Conservation (phyloP, 1,140 invertebrate genomes). For the Dufourea novaeangliae region DNA sequence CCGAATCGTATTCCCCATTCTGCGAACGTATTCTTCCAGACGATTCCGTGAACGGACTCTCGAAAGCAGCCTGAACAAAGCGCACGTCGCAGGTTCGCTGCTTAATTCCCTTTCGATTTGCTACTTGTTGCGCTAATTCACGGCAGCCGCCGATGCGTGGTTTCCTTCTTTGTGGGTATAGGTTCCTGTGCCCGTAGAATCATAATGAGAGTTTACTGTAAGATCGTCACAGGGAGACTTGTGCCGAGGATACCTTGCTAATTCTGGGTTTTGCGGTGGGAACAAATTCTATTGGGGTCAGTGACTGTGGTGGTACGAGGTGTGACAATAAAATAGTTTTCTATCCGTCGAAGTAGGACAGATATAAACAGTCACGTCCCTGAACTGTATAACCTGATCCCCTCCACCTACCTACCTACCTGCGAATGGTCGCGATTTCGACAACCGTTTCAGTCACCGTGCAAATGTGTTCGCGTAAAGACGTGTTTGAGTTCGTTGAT, state of each 20-base stretch:
- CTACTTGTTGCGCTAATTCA: constrained; percentile 52
- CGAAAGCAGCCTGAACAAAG: constrained; percentile 34
- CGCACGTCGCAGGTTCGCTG: constrained; percentile 1
- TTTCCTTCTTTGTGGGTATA: background rate
- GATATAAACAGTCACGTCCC: too few relatives aligned
- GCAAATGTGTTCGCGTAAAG: too few relatives aligned
- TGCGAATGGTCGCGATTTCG: too few relatives aligned
- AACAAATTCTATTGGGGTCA: too few relatives aligned
- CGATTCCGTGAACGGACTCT: constrained; percentile 19
- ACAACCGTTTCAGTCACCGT: too few relatives aligned
- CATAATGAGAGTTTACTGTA: background rate
- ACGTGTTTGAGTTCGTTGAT: too few relatives aligned
- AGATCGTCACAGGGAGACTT: background rate
- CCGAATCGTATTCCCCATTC: constrained; percentile 49
- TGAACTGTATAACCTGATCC: too few relatives aligned
- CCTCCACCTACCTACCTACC: too few relatives aligned
- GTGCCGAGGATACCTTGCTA: background rate
- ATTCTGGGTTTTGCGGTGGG: background rate
- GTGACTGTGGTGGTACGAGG: too few relatives aligned
- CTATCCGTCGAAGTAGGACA: too few relatives aligned
- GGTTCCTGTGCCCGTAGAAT: too few relatives aligned
- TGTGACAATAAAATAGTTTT: too few relatives aligned
- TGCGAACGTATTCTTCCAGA: constrained; percentile 24
- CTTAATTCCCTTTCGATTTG: constrained; percentile 40
- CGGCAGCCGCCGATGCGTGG: background rate